Conservation (phyloP, 2,888 invertebrate genomes). For the Argyresthia albistria region DNA sequence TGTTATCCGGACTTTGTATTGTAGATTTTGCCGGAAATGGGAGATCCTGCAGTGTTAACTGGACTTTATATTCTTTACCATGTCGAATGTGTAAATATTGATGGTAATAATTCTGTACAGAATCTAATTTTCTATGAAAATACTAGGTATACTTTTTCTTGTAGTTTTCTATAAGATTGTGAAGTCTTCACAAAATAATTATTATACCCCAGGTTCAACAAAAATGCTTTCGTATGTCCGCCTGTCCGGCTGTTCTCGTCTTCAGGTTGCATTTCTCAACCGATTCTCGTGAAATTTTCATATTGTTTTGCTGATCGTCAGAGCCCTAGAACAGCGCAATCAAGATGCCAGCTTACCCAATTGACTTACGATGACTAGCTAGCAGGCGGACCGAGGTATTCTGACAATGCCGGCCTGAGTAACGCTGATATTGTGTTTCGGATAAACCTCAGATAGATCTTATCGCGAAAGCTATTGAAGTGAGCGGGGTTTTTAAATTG, state of each 20-base stretch:
- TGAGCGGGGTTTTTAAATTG: background rate
- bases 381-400: conserved; percentile 19
- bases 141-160: no score
- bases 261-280: background rate
- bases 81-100: background rate
- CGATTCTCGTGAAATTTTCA: no score
- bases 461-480: background rate
- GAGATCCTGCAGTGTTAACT: no score
- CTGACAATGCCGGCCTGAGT: background rate
- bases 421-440: background rate
- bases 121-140: background rate
- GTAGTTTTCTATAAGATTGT: no score
- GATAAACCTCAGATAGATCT: background rate
- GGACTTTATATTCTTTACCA: background rate
- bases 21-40: background rate
- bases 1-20: background rate
- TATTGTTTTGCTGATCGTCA: conserved; percentile 11
- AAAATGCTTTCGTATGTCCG: background rate
- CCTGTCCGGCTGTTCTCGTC: background rate
- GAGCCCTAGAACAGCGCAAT: conserved; percentile 19
- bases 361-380: conserved; percentile 36
- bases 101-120: background rate
- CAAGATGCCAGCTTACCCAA: conserved; percentile 31
- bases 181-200: no score
- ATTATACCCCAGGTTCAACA: background rate